Conservation (phyloP, 2,888 invertebrate species). For the Stegana nigrithorax region DNA sequence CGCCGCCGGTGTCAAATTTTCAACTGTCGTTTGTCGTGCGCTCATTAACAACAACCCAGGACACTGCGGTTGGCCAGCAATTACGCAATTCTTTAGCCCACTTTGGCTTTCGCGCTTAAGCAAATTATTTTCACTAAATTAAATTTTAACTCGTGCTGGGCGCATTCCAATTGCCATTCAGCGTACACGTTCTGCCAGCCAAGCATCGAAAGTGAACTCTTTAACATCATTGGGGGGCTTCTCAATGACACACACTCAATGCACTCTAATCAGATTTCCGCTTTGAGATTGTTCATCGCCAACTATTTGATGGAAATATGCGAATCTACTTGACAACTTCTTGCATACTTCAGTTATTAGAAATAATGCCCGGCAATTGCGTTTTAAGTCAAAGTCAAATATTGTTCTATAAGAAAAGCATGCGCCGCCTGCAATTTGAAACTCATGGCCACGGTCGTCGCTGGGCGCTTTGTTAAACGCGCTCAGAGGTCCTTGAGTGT, state of each 20-base stretch:
- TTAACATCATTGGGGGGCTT: constrained; percentile 6
- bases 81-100: constrained; percentile 56
- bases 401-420: too few relatives aligned
- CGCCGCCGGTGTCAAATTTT: constrained; percentile 13
- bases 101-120: constrained; percentile 39
- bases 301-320: too few relatives aligned
- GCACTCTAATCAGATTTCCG: neutral
- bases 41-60: constrained; percentile 40
- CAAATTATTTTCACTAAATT: constrained; percentile 64
- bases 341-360: too few relatives aligned
- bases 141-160: constrained; percentile 65
- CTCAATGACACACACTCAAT: neutral
- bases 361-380: too few relatives aligned
- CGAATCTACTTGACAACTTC: too few relatives aligned
- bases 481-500: too few relatives aligned
- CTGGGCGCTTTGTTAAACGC: too few relatives aligned
- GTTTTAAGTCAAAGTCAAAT: too few relatives aligned
- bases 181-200: constrained; percentile 32
- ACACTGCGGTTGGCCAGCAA: constrained; percentile 32
- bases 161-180: too few relatives aligned
- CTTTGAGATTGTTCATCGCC: too few relatives aligned
- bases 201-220: constrained; percentile 4
- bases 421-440: too few relatives aligned
- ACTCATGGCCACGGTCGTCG: too few relatives aligned
- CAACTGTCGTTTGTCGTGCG: constrained; percentile 18